phyloP scores from a whole-genome alignment of 2,113 vertebrate species.

The Tragelaphus imberbis region DNA sequence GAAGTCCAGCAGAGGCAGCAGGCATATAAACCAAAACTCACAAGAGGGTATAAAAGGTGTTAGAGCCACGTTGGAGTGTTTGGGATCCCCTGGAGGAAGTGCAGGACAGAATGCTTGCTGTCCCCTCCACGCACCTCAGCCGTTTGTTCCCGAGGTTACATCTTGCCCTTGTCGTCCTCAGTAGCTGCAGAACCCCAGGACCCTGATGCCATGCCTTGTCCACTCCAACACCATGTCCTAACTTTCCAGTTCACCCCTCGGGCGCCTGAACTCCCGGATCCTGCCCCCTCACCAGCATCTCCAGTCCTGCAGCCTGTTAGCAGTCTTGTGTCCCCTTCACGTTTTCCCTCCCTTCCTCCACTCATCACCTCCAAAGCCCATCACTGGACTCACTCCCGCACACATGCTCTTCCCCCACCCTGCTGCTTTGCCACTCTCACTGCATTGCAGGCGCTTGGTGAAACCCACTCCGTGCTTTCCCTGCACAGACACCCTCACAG shows the following conservation, averaged over 20 bases:
- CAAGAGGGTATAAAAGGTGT: neutral
- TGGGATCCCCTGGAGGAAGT: neutral
- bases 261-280: neutral
- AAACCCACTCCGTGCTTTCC: neutral
- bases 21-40: neutral
- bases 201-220: rapidly evolving
- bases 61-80: neutral
- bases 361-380: neutral
- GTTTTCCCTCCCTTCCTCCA: neutral
- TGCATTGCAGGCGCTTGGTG: rapidly evolving
- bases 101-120: neutral
- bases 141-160: neutral
- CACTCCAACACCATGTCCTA: neutral
- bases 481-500: neutral
- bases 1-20: neutral
- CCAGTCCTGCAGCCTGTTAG: neutral
- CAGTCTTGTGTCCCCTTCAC: neutral
- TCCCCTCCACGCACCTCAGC: neutral
- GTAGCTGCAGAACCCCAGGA: neutral
- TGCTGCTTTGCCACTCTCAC: neutral
- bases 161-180: neutral
- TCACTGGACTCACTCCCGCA: too few species aligned
- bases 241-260: neutral
- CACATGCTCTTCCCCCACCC: neutral
- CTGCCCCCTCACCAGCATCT: neutral